Conservation (phyloP, 1,140 invertebrate species). For the Eueides isabella region DNA sequence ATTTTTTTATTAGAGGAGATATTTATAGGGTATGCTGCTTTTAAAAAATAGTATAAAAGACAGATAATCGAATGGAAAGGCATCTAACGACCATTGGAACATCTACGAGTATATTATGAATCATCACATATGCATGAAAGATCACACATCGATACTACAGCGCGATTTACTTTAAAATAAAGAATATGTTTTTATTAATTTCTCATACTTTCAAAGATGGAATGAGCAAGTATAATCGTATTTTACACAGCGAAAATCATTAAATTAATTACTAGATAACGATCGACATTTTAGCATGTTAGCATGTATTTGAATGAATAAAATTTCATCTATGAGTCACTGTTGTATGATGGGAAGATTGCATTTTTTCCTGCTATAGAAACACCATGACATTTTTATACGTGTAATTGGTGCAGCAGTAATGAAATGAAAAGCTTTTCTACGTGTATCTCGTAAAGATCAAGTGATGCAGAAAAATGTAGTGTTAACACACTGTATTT, state of each 20-base stretch:
- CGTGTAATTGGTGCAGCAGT: neutral
- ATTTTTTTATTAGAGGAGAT: too few species aligned
- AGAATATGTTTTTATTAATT: neutral
- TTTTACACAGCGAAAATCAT: neutral
- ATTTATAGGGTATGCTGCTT: neutral
- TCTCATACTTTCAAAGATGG: neutral
- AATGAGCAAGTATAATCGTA: neutral
- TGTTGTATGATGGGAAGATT: neutral
- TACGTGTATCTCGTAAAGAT: too few species aligned
- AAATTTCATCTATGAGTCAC: conserved; percentile 9
- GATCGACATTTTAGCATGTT: neutral
- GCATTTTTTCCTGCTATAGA: too few species aligned
- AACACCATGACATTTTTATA: too few species aligned
- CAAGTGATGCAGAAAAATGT: too few species aligned
- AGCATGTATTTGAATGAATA: conserved; percentile 1
- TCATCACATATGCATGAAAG: neutral
- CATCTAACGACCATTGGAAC: neutral
- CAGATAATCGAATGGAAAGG: too few species aligned
- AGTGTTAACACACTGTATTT: neutral
- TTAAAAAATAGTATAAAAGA: too few species aligned
- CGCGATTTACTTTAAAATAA: neutral
- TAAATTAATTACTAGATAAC: neutral
- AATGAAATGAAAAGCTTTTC: too few species aligned
- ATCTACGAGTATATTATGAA: neutral
- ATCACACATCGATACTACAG: neutral